phyloP scores from a whole-genome alignment of 2,113 vertebrate genomes.

The Poicephalus gulielmi region DNA sequence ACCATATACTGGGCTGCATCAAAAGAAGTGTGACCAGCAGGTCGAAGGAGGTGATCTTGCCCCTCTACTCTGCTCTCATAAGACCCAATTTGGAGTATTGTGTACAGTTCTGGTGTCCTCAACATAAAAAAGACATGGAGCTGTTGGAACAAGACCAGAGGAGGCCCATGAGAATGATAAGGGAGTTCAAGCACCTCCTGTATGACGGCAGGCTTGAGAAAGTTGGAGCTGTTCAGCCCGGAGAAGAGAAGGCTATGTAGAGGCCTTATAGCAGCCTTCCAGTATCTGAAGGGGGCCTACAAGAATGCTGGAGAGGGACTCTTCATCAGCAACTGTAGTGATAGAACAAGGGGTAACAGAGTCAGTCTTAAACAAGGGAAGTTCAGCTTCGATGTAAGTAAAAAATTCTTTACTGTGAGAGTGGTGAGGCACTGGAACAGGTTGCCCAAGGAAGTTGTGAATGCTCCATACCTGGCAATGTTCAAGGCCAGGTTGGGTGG shows the following conservation, averaged over 20 bases:
- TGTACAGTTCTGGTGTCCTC: neutral
- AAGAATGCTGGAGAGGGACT: neutral
- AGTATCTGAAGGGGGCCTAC: neutral
- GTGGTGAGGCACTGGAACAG: neutral
- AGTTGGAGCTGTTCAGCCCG: neutral
- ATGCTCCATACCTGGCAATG: neutral
- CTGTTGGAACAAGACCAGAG: neutral
- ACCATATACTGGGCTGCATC: neutral
- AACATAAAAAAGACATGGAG: neutral
- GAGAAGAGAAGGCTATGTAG: neutral
- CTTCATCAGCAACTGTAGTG: neutral
- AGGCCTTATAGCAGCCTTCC: neutral
- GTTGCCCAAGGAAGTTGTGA: neutral
- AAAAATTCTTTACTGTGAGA: neutral
- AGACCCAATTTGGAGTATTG: neutral
- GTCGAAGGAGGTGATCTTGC: neutral
- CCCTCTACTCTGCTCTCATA: neutral
- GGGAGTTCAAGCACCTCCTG: no score
- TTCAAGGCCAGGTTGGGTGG: neutral
- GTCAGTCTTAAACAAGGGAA: neutral
- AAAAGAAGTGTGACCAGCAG: neutral
- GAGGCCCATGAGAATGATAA: no score
- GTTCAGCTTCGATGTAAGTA: neutral
- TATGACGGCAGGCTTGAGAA: neutral
- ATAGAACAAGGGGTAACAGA: neutral